Evolutionary conservation across 2,797 vertebrate genomes (phyloP).

Genomic region (Chloroceryle inda): DNA sequence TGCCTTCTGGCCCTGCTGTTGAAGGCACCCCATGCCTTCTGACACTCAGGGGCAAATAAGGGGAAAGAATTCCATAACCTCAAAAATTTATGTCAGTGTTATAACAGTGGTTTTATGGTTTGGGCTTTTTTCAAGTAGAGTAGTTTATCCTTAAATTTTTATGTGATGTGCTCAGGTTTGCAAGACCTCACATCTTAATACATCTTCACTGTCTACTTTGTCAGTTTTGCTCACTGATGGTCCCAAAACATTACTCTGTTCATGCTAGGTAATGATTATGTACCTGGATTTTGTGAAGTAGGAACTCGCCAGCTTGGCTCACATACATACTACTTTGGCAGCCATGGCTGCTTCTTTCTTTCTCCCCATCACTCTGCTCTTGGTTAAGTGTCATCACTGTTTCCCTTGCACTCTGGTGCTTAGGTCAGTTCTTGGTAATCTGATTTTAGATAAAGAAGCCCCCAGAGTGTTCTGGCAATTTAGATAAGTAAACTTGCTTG

Average conservation of each 20-base stretch:
- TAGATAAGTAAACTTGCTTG: not conserved
- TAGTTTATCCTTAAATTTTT: not conserved
- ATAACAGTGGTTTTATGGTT: not conserved
- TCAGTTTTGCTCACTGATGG: not conserved
- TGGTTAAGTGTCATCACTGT: not conserved
- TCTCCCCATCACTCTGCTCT: not conserved
- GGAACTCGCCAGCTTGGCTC: not conserved
- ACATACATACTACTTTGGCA: not conserved
- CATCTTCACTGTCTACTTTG: not conserved
- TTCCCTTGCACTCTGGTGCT: not conserved
- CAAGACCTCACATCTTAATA: not conserved
- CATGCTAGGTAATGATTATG: not conserved
- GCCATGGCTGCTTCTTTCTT: not conserved
- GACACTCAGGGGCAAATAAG: not conserved
- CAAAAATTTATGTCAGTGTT: not conserved
- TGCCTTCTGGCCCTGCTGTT: not conserved
- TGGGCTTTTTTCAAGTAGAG: not conserved
- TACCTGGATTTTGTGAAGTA: not conserved
- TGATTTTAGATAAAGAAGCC: not conserved
- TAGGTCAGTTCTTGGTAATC: not conserved
- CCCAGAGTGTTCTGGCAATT: not conserved
- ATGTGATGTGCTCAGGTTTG: not conserved
- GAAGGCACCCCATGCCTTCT: not conserved
- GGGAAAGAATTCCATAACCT: not conserved
- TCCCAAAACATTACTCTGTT: not conserved